Evolutionary conservation across 2,113 vertebrate species (phyloP).

Genomic region (Psephotus haematonotus): DNA sequence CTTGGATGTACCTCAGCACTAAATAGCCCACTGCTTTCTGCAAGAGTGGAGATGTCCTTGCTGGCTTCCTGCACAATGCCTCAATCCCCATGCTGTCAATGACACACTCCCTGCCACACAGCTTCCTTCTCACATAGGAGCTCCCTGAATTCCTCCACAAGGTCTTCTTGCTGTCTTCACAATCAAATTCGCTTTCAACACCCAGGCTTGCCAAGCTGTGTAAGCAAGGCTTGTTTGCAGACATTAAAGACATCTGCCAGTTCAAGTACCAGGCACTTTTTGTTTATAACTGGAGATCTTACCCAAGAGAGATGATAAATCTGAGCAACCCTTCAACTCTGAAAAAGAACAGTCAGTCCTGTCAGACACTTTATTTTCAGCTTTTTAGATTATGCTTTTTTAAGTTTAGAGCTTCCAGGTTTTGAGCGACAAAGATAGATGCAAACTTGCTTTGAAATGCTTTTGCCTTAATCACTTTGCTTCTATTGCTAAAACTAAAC

Average conservation of each 20-base stretch:
- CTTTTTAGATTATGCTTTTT: not conserved
- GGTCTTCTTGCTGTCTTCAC: not conserved
- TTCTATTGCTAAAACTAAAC: not conserved
- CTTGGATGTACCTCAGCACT: not conserved
- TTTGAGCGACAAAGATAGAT: not conserved
- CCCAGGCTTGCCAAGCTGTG: not conserved
- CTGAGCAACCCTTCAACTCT: not conserved
- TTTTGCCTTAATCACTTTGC: not conserved
- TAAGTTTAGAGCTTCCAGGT: not conserved
- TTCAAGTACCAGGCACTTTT: not conserved
- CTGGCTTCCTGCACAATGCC: not conserved
- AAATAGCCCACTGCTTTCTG: not conserved
- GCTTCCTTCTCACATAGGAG: not conserved
- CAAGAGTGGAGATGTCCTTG: not conserved
- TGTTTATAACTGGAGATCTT: not conserved
- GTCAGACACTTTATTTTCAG: not conserved
- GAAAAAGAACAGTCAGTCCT: not conserved
- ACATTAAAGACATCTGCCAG: not conserved
- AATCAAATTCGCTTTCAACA: not conserved
- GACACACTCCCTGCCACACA: not conserved
- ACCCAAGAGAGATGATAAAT: not conserved
- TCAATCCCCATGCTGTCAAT: not conserved
- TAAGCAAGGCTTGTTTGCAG: not conserved
- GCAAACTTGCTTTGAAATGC: not conserved
- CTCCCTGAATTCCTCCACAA: not conserved